phyloP scores from a whole-genome alignment of 2,888 invertebrate genomes.

The Muscina levida region DNA sequence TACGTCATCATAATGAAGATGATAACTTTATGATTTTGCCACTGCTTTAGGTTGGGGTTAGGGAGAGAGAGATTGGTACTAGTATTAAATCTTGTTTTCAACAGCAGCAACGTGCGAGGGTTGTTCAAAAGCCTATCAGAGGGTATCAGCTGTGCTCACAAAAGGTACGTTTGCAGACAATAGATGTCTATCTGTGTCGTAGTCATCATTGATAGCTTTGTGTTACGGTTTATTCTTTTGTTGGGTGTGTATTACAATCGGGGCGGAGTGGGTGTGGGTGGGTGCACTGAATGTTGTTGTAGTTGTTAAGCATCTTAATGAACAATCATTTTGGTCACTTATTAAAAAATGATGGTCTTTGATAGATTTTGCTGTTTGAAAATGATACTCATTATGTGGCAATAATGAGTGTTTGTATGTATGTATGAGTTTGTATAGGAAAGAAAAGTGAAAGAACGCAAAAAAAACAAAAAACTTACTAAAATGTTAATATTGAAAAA shows the following conservation, averaged over 20 bases:
- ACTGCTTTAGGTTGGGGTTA: constrained; percentile 43
- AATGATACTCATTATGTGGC: constrained; percentile 10
- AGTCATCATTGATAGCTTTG: neutral
- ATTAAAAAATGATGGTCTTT: constrained; percentile 42
- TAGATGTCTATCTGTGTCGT: constrained; percentile 12
- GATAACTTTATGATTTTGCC: constrained; percentile 71
- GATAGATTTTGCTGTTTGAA: constrained; percentile 31
- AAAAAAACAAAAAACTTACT: no score
- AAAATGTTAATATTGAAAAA: no score
- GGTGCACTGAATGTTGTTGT: neutral
- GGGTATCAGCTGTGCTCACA: constrained; percentile 55
- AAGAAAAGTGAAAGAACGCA: no score
- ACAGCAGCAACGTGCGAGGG: constrained; percentile 38
- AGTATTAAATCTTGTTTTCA: constrained; percentile 49
- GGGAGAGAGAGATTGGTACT: constrained; percentile 13
- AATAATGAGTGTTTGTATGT: constrained; percentile 33
- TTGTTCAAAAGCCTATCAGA: constrained; percentile 53
- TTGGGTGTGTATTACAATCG: constrained; percentile 54
- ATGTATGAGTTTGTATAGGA: no score
- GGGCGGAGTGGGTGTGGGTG: neutral
- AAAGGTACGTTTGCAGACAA: constrained; percentile 44
- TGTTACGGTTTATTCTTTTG: constrained; percentile 40
- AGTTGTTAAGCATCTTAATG: constrained; percentile 46
- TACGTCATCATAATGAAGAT: constrained; percentile 76
- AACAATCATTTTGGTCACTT: constrained; percentile 59